Percentiles rank a stretch among this genome's conserved stretches.
These are phyloP conservation scores for Myripristis jacobus DNA, from an alignment of 2,797 vertebrate genomes.

Conservation along the genomic window DNA sequence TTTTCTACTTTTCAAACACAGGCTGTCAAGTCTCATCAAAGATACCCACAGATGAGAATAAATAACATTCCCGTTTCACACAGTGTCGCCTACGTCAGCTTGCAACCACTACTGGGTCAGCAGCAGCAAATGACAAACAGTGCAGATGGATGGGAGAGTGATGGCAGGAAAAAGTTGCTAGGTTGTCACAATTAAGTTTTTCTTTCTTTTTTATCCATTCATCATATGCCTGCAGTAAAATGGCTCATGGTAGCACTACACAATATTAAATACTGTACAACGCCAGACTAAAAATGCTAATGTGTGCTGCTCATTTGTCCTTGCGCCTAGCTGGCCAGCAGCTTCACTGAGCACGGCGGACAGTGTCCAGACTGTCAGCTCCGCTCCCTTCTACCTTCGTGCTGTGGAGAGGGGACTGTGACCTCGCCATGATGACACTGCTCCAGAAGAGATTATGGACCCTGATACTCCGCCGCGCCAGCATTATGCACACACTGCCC, in stretches of 20 bases:
- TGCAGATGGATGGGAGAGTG: too few species aligned
- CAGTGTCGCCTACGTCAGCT: too few species aligned
- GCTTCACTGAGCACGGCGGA: constrained; percentile 58
- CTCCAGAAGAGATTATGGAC: constrained; percentile 79
- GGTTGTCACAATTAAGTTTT: too few species aligned
- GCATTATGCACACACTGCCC: constrained; percentile 78
- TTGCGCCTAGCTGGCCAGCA: constrained; percentile 66
- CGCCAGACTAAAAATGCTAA: constrained; percentile 66
- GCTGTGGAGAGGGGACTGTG: constrained; percentile 64
- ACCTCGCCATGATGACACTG: constrained; percentile 77
- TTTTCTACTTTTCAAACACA: too few species aligned
- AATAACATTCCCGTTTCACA: too few species aligned
- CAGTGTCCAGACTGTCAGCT: constrained; percentile 71
- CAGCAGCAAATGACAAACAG: too few species aligned
- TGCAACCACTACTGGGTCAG: too few species aligned
- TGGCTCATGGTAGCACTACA: background rate
- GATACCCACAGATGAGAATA: too few species aligned
- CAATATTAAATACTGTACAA: constrained; percentile 48
- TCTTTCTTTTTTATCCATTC: too few species aligned
- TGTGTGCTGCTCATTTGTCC: constrained; percentile 70
- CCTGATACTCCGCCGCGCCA: constrained; percentile 69
- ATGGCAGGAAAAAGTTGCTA: too few species aligned
- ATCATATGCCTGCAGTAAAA: constrained; percentile 17
- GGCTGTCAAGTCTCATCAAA: too few species aligned
- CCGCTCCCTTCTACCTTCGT: constrained; percentile 57